Base-by-base conservation (phyloP, 2,113 vertebrate species). In the Amia ocellicauda region DNA sequence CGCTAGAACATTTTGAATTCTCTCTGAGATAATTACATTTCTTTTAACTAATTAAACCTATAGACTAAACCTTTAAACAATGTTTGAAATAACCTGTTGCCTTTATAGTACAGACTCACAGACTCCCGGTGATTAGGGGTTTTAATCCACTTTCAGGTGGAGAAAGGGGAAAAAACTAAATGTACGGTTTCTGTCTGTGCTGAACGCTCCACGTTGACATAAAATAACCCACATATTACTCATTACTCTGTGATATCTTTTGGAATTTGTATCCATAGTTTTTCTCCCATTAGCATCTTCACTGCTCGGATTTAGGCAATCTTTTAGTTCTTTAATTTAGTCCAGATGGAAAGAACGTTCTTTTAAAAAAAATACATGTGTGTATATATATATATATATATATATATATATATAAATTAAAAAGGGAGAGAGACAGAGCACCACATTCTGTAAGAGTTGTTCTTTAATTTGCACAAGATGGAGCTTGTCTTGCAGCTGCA, bases 171-270 rank as follows among this genome's bases (percentile, higher is more conserved):
- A n/a, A n/a, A n/a, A n/a, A 36, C 11, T 7, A 36, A 36, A 36
- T 36, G 31, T 36, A 1, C 54, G n/a, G n/a, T 57, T 28, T 10
- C 28, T 41, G 14, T 16, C 56, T 23, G 4, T 41, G 7, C 10
- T 58, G 7, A 58, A 58, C 11, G 31, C 28, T 57, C 28, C 17
- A 29, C 31, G 31, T 36, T 36, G 1, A 36, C 3, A 28, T 26
- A 17, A 16, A 58, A 58, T n/a, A 58, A 58, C 40, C 56, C 56
- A 36, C n/a, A n/a, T n/a, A n/a, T 22, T 40, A 58, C 36, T 41
- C 22, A 41, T 58, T 58, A 41, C 29, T 58, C 16, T 58, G 31
- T 19, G 31, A 41, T 10, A 40, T 56, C 56, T 36, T 58, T 36
- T 36, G 31, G 31, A 36, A 36, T 36, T 36, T 36, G 31, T 36